Base-by-base conservation (phyloP, 2,113 vertebrate genomes). In the Myrmecophaga tridactyla region DNA sequence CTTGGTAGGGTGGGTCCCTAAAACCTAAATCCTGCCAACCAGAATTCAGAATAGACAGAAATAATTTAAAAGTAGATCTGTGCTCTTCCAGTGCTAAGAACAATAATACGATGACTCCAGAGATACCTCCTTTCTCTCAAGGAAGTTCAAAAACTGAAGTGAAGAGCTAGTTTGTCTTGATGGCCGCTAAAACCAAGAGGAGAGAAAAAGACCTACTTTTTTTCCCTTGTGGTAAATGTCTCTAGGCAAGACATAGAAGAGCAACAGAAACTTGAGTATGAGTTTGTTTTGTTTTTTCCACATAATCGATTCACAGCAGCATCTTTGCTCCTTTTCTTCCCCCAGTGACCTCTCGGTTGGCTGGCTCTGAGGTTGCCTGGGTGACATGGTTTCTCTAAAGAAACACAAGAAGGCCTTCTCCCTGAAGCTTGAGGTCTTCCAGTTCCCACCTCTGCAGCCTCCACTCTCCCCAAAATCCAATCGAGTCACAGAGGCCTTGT, bases 101-200 rank as follows among this genome's bases (percentile, higher is more conserved):
- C 29, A 94, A 92, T 95, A 90, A 14, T 56, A 92, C 86, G 75
- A 75, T 25, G 41, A 84, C 82, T 43, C 91, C 67, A 78, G 80
- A 96, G 65, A 93, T 5, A 41, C 39, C 65, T 48, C 36, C 39
- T 92, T 67, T 90, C 93, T 94, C 96, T 96, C 75, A 72, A 94
- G 92, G 58, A 92, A 89, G 80, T 94, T 96, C 21, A 93, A 97
- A 73, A 96, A 56, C 25, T 21, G 31, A 73, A 15, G 0, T 96
- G 39, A 83, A 97, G 89, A 96, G 96, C 81, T 0, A 80, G 60
- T 75, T 90, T 88, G 41, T 86, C 53, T 91, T 92, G 36, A 78
- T 15, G 83, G 41, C 92, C 31, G 88, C 67, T 81, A 36, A 96
- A 89, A 60, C 8, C 48, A 51, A 73, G 60, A n/a, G 41, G 8